Evolutionary conservation across 2,888 invertebrate species (phyloP), one percentile per base, ranked within the genome.

Genomic region (Nemoura dubitans): DNA sequence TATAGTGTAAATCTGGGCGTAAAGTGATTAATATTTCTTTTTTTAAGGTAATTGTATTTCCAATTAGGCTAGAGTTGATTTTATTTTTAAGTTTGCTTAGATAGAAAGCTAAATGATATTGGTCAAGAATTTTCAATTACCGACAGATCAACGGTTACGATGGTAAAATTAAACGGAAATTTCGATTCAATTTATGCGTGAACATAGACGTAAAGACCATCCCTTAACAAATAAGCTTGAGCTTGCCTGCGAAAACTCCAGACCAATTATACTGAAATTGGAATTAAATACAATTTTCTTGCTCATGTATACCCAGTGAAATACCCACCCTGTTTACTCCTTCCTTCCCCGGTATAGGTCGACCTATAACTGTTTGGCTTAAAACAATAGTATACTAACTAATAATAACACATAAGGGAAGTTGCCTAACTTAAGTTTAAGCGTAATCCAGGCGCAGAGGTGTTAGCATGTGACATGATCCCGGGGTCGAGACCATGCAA

Each of bases 21-120:
- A 84, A 28, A 59, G 28, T 84, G 59, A 84, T 84, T 84, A 26
- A 76, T 59, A 59, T 76, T 84, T 30, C 59, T 21, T 21, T 59
- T 83, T 84, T 84, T 84, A 43, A 28, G n/a, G n/a, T n/a, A n/a
- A 84, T 84, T 84, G 84, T 76, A 76, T 84, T 84, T 84, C 28
- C 59, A 76, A 59, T 84, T 76, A 59, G 3, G 36, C 84, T 84
- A 76, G 84, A 26, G 30, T 81, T 81, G 21, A 81, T 81, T 84
- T 84, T 76, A 84, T 84, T 84, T 84, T 27, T 84, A 27, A 84
- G 28, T 84, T 84, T 84, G 59, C 83, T 26, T 29, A 30, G 3
- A 2, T 81, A 16, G 30, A 14, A 30, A 81, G 16, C 7, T 59
- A 76, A 84, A 26, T 76, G 59, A 76, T 84, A 28, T 84, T 84